A percentile compares a stretch with the other conserved stretches of the same genome.
phyloP scores from a whole-genome alignment of 2,113 vertebrate species.

The Parotia lawesii region DNA sequence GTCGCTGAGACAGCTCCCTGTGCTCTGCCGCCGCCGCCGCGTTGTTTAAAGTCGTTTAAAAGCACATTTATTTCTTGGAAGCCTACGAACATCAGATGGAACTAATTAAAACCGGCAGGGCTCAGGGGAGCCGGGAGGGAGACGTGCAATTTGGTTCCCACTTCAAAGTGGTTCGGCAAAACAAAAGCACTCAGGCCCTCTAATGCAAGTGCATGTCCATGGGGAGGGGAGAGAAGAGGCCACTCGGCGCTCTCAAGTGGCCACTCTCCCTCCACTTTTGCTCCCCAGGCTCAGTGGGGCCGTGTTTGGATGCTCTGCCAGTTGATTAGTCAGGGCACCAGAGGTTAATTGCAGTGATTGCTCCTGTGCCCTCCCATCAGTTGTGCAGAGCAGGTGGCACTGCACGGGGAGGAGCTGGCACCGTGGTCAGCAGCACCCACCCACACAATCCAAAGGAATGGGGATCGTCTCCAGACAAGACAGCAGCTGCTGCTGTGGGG shows the following conservation, averaged over 20 bases:
- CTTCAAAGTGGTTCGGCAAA: conserved; percentile 50
- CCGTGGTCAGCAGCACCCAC: neutral
- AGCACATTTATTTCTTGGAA: conserved; percentile 54
- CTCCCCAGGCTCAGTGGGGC: neutral
- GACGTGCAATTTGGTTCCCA: conserved; percentile 41
- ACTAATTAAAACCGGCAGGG: conserved; percentile 60
- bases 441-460: rapidly evolving
- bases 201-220: neutral
- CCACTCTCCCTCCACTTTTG: neutral
- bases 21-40: neutral
- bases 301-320: conserved; percentile 13
- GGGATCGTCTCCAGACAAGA: rapidly evolving
- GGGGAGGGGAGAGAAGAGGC: neutral
- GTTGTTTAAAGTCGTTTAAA: neutral
- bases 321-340: neutral
- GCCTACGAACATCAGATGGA: conserved; percentile 45
- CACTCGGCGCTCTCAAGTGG: neutral
- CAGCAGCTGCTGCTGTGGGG: neutral
- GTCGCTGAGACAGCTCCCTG: neutral
- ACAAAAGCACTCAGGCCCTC: conserved; percentile 7
- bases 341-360: neutral
- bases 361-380: neutral
- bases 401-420: neutral
- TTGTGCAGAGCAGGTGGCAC: neutral
- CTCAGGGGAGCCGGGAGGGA: neutral